phyloP scores from a whole-genome alignment of 2,888 invertebrate species.

The Miltochrista miniata region DNA sequence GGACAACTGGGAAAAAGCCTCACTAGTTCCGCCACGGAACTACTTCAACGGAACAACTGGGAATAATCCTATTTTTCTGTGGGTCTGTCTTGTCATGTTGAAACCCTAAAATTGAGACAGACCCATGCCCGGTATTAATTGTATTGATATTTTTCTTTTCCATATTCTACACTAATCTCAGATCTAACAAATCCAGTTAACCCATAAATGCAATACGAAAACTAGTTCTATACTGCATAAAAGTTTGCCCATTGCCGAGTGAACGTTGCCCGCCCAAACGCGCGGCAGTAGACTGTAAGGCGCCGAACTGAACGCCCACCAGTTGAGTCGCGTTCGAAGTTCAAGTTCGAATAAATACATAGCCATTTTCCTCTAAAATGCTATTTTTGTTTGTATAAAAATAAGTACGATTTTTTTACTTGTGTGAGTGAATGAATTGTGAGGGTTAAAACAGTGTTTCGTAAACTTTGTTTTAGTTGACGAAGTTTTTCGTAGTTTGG shows the following conservation, averaged over 20 bases:
- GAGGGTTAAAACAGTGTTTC: constrained; percentile 8
- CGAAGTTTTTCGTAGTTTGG: constrained; percentile 27
- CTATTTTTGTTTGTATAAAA: constrained; percentile 15
- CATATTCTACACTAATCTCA: too few species aligned
- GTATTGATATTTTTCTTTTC: too few species aligned
- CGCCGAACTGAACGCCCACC: constrained; percentile 57
- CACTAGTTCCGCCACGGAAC: too few species aligned
- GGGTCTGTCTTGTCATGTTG: too few species aligned
- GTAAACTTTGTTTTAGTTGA: constrained; percentile 25
- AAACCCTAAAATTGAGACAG: too few species aligned
- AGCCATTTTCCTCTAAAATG: constrained; percentile 7
- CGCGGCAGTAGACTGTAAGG: constrained; percentile 59
- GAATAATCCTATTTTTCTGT: too few species aligned
- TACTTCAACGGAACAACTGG: too few species aligned
- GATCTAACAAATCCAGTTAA: neutral
- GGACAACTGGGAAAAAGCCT: too few species aligned
- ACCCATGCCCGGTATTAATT: too few species aligned
- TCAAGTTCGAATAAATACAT: constrained; percentile 51
- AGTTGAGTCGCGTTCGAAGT: constrained; percentile 52
- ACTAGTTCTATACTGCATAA: constrained; percentile 25
- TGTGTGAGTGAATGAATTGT: constrained; percentile 26
- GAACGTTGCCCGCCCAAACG: constrained; percentile 36
- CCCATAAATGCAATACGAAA: constrained; percentile 26
- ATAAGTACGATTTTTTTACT: neutral
- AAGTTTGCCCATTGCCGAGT: constrained; percentile 25